phyloP scores from a whole-genome alignment of 2,888 invertebrate species.

The Orthosia gracilis region DNA sequence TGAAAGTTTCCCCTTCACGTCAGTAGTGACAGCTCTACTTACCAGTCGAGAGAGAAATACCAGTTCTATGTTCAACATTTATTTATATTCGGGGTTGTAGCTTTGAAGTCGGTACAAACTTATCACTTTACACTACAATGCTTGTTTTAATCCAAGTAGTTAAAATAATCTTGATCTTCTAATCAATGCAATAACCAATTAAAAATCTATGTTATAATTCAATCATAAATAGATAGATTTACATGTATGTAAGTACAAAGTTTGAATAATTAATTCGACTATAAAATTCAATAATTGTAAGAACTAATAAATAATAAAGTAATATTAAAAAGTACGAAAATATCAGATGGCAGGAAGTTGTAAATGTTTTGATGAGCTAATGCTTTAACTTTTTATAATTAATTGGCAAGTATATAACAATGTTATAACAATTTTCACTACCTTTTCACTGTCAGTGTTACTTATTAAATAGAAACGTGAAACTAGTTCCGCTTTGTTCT shows the following conservation, averaged over 20 bases:
- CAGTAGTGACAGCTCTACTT: slow-evolving; percentile 37
- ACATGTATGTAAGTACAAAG: background rate
- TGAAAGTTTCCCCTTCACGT: slow-evolving; percentile 56
- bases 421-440: slow-evolving; percentile 49
- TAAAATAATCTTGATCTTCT: background rate
- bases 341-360: slow-evolving; percentile 24
- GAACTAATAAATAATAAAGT: background rate
- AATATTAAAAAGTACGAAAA: background rate
- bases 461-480: slow-evolving; percentile 53
- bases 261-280: slow-evolving; percentile 2
- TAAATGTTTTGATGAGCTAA: slow-evolving; percentile 15
- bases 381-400: slow-evolving; percentile 46
- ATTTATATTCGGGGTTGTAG: slow-evolving; percentile 29
- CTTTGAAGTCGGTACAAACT: background rate
- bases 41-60: slow-evolving; percentile 39
- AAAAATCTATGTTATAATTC: background rate
- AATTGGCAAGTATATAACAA: slow-evolving; percentile 39
- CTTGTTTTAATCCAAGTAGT: background rate
- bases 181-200: background rate
- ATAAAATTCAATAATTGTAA: background rate
- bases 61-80: slow-evolving; percentile 32
- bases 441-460: slow-evolving; percentile 27
- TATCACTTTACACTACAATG: background rate
- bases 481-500: slow-evolving; percentile 71
- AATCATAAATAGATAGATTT: background rate